Evolutionary conservation across 2,797 vertebrate species (phyloP).

Genomic region (Sternarchorhynchus goeldii): DNA sequence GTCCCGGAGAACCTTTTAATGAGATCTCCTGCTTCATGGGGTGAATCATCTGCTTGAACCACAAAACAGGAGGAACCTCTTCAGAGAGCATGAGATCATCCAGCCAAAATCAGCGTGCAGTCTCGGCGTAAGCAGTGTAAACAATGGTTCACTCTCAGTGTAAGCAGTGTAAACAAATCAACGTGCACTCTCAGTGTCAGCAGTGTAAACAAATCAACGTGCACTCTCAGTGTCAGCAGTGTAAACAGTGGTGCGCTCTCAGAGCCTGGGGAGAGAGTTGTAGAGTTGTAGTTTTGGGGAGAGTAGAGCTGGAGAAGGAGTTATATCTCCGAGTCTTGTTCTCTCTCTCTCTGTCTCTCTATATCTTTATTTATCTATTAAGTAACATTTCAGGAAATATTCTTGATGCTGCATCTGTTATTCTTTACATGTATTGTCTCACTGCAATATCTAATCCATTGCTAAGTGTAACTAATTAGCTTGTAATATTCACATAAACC

Average conservation of each 20-base stretch:
- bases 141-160: constrained; percentile 14
- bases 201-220: background rate
- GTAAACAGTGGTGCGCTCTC: too few relatives aligned
- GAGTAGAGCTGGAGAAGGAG: too few relatives aligned
- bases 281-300: background rate
- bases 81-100: constrained; percentile 25
- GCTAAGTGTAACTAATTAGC: too few relatives aligned
- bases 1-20: constrained; percentile 39
- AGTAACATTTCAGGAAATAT: too few relatives aligned
- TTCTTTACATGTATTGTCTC: too few relatives aligned
- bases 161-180: background rate
- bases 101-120: constrained; percentile 21
- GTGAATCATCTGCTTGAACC: constrained; percentile 17
- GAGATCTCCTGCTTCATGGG: constrained; percentile 25
- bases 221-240: background rate
- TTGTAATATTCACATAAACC: too few relatives aligned
- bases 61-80: constrained; percentile 28
- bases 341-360: too few relatives aligned
- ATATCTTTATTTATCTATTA: too few relatives aligned
- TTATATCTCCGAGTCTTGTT: too few relatives aligned
- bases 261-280: too few relatives aligned
- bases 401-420: too few relatives aligned
- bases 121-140: background rate
- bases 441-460: too few relatives aligned
- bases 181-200: background rate